Evolutionary conservation across 2,888 invertebrate species (phyloP), one percentile per base, ranked within the genome.

Genomic region (Drosophila borealis): DNA sequence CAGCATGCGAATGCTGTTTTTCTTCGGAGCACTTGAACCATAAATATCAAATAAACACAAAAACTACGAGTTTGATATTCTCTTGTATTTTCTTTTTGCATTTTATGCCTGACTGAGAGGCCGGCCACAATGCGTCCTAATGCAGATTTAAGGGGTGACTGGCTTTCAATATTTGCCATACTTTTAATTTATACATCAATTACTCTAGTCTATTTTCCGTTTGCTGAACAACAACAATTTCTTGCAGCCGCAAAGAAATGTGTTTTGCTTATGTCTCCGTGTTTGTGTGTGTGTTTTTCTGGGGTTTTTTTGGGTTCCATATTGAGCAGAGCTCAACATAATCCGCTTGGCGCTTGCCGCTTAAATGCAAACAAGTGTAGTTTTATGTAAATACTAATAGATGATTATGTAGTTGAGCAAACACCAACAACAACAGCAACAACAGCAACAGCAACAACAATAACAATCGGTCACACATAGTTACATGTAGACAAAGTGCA

Each of bases 331-430:
- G 64, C 46, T 48, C 17, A 51, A 66, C 41, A 71, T 84, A 84
- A 84, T 85, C 83, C 83, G 88, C 88, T 84, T 86, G 88, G 67
- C 86, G 86, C 83, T 75, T 63, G 63, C 64, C 64, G 70, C 68
- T 84, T 84, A 88, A 88, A 84, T 84, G 83, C 83, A 84, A 84
- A 88, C 83, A 84, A 84, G 83, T 84, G 88, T 84, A 88, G 88
- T 84, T 86, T 75, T 84, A 84, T 84, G 83, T 84, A 84, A 84
- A 84, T 84, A 84, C 83, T 84, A 84, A 84, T 84, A 84, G 88
- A 84, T 84, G 88, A 84, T 84, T 84, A 84, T 84, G 83, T 84
- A 88, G 83, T 86, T 84, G 88, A 78, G 84, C 88, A 82, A 88
- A 84, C 83, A 83, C n/a, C 65, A 76, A 68, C 70, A 73, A 53